Base-by-base conservation (phyloP, 2,888 invertebrate genomes). In the Arge pagana region DNA sequence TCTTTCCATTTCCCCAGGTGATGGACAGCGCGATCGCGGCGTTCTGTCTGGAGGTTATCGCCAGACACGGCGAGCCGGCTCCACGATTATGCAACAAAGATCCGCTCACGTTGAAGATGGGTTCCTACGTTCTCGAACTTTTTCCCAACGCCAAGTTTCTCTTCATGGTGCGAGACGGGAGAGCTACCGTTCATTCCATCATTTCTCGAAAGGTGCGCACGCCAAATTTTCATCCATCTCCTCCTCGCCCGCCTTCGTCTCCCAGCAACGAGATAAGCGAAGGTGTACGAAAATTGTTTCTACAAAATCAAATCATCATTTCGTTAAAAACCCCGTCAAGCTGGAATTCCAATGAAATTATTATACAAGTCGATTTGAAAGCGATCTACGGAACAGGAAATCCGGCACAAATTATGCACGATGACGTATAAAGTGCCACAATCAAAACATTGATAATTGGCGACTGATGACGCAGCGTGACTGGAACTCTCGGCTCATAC, bases 71-170 rank as follows among this genome's bases (percentile, higher is more conserved):
- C 35, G 94, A 95, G 69, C 90, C 94, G 21, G 97, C 98, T 48
- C 87, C 92, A 55, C 83, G 96, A 45, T 85, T 98, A 58, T 99
- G 99, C 82, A 99, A 99, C 83, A 99, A 99, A 80, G 99, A 99
- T 80, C 99, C 99, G 45, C 87, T 99, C 63, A 96, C 96, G 52
- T 84, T 99, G 63, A 97, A 97, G 81, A 96, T 96, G 84, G 96
- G 96, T 71, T 88, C 90, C 48, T 98, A 94, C 78, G 88, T 99
- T 66, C 85, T 92, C 58, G 90, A 93, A 74, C 82, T 99, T 55
- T 99, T 99, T 80, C 98, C 99, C 37, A 95, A 96, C 75, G 90
- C 96, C 53, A 97, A 97, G 80, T 99, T 96, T 80, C 83, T 99
- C 66, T 93, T 98, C 78, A 96, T 98, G 96, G 89, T 98, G 66